Evolutionary conservation across 2,113 vertebrate genomes (phyloP), one percentile per base, ranked within the genome.

Genomic region (Spea bombifrons): DNA sequence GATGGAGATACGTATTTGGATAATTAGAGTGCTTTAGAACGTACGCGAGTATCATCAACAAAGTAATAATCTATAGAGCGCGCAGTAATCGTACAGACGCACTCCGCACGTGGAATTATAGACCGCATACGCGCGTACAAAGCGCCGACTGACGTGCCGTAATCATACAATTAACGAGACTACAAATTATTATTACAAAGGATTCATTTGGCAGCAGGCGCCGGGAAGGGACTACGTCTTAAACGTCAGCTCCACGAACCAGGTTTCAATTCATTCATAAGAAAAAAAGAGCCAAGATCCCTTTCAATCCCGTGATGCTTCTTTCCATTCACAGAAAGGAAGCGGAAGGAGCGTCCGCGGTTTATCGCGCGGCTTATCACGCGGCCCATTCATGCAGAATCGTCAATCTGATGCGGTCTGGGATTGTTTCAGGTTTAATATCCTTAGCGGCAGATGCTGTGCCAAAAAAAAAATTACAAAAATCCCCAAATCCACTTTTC

Each of bases 301-400:
- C 75, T 15, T 80, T 57, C 83, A 81, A 75, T 89, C 83, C 85
- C 87, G 85, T 85, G 76, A 86, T 88, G 83, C 86, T 86, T 81
- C 75, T 82, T 83, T 82, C 81, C 85, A 88, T 86, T 89, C 84
- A 87, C 71, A 77, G 80, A 82, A 85, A 86, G 83, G 75, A 85
- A 85, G 82, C 79, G 0, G 16, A 17, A 46, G 75, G 44, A 59
- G 44, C 10, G 66, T 73, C 84, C 83, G 30, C 30, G 30, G 30
- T 2, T 30, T 30, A 30, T 30, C 86, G 2, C 61, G 69, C 83
- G 10, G 8, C 43, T 83, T 85, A 81, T 66, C 82, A 76, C 82
- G 46, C 69, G 71, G 43, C 79, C 85, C 88, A 88, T 90, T 90
- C 84, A 90, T 88, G 81, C 83, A 88, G 83, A 88, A 88, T 86